Evolutionary conservation across 2,888 invertebrate species (phyloP), one percentile per base, ranked within the genome.

Genomic region (Chaetogeoica ovagalla): DNA sequence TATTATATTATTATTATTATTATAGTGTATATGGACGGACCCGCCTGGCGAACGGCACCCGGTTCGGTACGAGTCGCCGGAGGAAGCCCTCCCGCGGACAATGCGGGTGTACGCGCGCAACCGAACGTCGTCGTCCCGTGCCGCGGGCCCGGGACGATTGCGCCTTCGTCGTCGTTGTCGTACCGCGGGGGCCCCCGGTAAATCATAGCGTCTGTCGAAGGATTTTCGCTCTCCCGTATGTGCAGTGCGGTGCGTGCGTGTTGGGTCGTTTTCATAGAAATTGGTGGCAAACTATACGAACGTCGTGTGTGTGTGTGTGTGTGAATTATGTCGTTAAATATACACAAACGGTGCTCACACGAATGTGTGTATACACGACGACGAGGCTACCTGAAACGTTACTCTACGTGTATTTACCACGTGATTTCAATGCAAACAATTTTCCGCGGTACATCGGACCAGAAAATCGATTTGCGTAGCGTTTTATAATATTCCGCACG

Each of bases 321-420:
- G 69, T 76, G 68, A 60, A 76, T 76, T 76, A 76, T 60, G 60
- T 76, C 76, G 76, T 76, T 76, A 76, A 69, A 52, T 30, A 4
- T 30, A 30, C 30, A 30, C 30, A n/a, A n/a, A n/a, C n/a, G n/a
- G n/a, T n/a, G 30, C 43, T 48, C 21, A 73, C 62, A 52, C 73
- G 52, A 37, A 30, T 30, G n/a, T 30, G 30, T 30, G 30, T 4
- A 0, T 48, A 52, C 63, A 63, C 74, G 39, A 66, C 63, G 52
- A 63, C 62, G 60, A 39, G 59, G 68, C 76, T 76, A 68, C 76
- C 76, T 59, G 76, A 68, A 68, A 68, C 48, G 68, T 59, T 59
- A n/a, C n/a, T n/a, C n/a, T 30, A 30, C 4, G 59, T 76, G 30
- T 73, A 15, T 48, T 11, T 21, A 17, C 19, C 48, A 43, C n/a